These are phyloP conservation scores for Stenodema calcarata DNA, from an alignment of 2,888 invertebrate genomes.

Conservation along the genomic window DNA sequence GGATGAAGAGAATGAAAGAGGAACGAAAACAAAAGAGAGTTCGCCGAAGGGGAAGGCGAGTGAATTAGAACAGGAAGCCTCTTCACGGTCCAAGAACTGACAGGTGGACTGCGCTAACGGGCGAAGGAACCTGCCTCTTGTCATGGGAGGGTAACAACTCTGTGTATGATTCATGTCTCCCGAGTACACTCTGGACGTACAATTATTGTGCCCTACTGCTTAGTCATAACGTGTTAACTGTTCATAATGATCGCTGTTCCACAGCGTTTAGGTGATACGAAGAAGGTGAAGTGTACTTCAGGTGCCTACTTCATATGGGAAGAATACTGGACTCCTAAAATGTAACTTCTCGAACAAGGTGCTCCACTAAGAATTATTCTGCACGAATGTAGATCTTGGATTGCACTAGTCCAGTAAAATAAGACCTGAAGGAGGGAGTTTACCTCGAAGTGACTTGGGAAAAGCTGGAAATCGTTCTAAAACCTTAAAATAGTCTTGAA, in stretches of 20 bases:
- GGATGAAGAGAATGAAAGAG: neutral
- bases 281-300: neutral
- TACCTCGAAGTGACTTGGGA: too few species aligned
- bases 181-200: neutral
- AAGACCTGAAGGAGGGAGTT: too few species aligned
- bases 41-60: slow-evolving; percentile 7
- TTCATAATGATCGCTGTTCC: neutral
- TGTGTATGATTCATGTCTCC: neutral
- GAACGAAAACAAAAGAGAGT: neutral
- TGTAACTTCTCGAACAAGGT: too few species aligned
- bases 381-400: too few species aligned
- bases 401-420: too few species aligned
- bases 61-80: slow-evolving; percentile 45
- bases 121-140: neutral
- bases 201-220: neutral
- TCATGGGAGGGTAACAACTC: neutral
- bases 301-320: too few species aligned
- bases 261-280: neutral
- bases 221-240: neutral
- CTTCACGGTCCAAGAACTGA: slow-evolving; percentile 38
- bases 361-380: too few species aligned
- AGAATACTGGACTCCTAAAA: too few species aligned
- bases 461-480: too few species aligned
- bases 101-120: slow-evolving; percentile 38
- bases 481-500: too few species aligned